phyloP scores from a whole-genome alignment of 2,797 vertebrate species.

The Chaetophractus vellerosus region DNA sequence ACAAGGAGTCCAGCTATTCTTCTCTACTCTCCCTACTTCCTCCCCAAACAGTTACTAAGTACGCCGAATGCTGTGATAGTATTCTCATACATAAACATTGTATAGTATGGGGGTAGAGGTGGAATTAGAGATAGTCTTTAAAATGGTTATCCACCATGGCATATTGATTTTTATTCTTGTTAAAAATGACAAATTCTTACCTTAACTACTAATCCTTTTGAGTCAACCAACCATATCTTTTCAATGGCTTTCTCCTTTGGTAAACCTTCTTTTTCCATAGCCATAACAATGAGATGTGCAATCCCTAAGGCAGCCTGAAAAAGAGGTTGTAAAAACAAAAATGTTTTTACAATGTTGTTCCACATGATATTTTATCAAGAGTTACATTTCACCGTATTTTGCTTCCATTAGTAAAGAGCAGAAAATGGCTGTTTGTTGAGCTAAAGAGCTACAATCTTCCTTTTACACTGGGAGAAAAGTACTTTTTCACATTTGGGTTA shows the following conservation, averaged over 20 bases:
- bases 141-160: neutral
- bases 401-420: neutral
- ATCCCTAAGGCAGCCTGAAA: slow-evolving; percentile 97
- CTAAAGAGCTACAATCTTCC: neutral
- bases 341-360: neutral
- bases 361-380: neutral
- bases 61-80: neutral
- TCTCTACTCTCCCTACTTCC: neutral
- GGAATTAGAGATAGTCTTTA: neutral
- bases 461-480: neutral
- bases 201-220: slow-evolving; percentile 98
- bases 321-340: slow-evolving; percentile 61
- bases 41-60: neutral
- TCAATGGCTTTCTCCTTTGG: slow-evolving; percentile 90
- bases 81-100: neutral
- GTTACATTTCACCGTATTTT: neutral
- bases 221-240: slow-evolving; percentile 99
- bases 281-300: slow-evolving; percentile 96
- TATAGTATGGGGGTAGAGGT: neutral
- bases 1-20: neutral
- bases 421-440: neutral
- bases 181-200: slow-evolving; percentile 87
- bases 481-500: slow-evolving; percentile 60
- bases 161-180: neutral
- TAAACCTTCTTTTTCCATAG: slow-evolving; percentile 97